A percentile compares a stretch with the other conserved stretches of the same genome.
phyloP scores from a whole-genome alignment of 2,797 vertebrate species.

The Lepus townsendii region DNA sequence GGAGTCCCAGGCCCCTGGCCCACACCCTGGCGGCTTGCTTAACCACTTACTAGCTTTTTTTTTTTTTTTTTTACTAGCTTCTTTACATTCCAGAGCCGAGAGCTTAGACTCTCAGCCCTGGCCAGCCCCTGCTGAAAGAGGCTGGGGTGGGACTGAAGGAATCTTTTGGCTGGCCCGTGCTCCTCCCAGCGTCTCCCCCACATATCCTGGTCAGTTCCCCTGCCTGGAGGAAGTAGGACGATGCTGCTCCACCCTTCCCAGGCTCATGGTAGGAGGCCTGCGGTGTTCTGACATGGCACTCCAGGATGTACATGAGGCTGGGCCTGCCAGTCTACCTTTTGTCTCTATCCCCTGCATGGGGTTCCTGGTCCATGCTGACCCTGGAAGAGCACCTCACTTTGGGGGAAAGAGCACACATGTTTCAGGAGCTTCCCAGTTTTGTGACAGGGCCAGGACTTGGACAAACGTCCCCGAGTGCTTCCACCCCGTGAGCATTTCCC shows the following conservation, averaged over 20 bases:
- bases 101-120: not conserved
- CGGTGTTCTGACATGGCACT: not conserved
- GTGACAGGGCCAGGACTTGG: not conserved
- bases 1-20: not conserved
- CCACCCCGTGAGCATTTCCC: not conserved
- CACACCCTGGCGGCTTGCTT: not conserved
- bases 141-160: not conserved
- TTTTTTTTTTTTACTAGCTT: not conserved
- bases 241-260: not conserved
- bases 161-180: not conserved
- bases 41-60: not conserved
- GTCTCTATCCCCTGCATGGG: not conserved
- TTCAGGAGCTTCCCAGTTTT: not conserved
- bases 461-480: not conserved
- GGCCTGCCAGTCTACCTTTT: not conserved
- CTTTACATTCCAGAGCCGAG: slow-evolving; percentile 5
- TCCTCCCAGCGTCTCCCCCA: not conserved
- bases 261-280: not conserved
- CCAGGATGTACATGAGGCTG: not conserved
- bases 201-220: not conserved
- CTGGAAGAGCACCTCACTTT: not conserved
- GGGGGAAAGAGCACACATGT: not conserved
- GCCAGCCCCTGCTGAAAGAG: not conserved
- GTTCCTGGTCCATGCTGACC: not conserved
- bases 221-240: not conserved